A percentile compares a stretch with the other conserved stretches of the same genome.
phyloP scores from a whole-genome alignment of 2,113 vertebrate genomes.

The Australoheros scitulus region DNA sequence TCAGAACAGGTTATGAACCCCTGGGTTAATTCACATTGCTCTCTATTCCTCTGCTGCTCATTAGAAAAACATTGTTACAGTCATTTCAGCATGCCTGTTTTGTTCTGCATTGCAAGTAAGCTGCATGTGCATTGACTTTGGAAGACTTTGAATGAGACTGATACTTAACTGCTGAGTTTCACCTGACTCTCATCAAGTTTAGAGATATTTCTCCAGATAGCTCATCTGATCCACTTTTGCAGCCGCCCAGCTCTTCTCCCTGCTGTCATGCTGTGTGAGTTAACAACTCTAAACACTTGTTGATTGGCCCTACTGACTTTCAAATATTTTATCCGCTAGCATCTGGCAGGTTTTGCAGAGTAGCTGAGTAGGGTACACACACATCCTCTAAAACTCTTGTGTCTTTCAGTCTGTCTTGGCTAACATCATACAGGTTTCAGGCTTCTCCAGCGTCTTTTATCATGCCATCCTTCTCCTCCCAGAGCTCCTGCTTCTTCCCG shows the following conservation, averaged over 20 bases:
- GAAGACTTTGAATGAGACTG: constrained; percentile 10
- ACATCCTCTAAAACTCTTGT: neutral
- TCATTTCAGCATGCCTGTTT: neutral
- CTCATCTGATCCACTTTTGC: neutral
- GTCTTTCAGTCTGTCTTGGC: neutral
- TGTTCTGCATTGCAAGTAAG: neutral
- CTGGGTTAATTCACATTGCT: no score
- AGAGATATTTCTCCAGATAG: constrained; percentile 10
- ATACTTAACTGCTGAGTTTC: neutral
- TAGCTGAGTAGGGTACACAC: neutral
- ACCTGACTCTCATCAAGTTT: neutral
- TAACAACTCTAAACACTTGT: constrained; percentile 23
- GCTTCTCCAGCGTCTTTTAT: constrained; percentile 38
- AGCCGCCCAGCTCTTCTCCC: neutral
- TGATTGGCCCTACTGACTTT: constrained; percentile 7
- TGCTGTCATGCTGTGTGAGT: neutral
- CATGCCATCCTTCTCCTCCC: constrained; percentile 19
- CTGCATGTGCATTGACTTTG: constrained; percentile 13
- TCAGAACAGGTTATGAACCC: neutral
- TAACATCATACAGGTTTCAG: constrained; percentile 26
- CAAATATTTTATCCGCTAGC: neutral
- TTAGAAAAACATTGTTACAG: neutral
- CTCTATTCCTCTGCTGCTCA: no score
- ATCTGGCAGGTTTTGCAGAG: neutral
- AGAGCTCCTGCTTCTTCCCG: constrained; percentile 27